Evolutionary conservation across 2,888 invertebrate genomes (phyloP), one percentile per base, ranked within the genome.

Genomic region (Drosophila infuscata): DNA sequence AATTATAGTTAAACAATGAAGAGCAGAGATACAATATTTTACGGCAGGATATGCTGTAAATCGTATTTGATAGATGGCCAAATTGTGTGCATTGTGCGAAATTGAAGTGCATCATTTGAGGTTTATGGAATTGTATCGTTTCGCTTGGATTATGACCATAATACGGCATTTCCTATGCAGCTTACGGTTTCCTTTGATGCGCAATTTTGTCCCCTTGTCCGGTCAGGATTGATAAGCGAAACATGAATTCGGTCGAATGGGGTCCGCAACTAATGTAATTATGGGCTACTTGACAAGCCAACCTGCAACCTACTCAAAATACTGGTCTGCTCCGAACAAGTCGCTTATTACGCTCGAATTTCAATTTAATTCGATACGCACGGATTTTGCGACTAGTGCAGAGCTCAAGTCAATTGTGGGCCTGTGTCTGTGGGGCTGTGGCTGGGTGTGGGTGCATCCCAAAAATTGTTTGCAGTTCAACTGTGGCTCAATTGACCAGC

Each of bases 351-450:
- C 77, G 84, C 73, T 74, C 66, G 78, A 81, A 83, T 83, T 84
- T 81, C 88, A 86, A 86, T 87, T 88, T 84, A 86, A 84, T 88
- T 83, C 80, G 85, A 87, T 83, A 82, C 82, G 80, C 80, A 80
- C 64, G 59, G 80, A 80, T 80, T 79, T 79, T 79, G 76, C 64
- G 81, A 69, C 70, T 62, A 83, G 76, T 72, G 59, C 62, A 67
- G 46, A 35, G 61, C 29, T 57, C 32, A 56, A 53, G 63, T 67
- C 59, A 67, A 71, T 71, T 74, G 64, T 46, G 54, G 53, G 46
- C n/a, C 36, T 25, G 2, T 46, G 25, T 46, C 8, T 25, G 46
- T 35, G 35, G 25, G 25, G 11, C 25, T 25, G 25, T 25, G 25
- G 2, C 25, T 25, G 25, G 25, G 25, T 29, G 8, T 48, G 25